Conservation (phyloP, 2,797 vertebrate species). For the Falco naumanni region DNA sequence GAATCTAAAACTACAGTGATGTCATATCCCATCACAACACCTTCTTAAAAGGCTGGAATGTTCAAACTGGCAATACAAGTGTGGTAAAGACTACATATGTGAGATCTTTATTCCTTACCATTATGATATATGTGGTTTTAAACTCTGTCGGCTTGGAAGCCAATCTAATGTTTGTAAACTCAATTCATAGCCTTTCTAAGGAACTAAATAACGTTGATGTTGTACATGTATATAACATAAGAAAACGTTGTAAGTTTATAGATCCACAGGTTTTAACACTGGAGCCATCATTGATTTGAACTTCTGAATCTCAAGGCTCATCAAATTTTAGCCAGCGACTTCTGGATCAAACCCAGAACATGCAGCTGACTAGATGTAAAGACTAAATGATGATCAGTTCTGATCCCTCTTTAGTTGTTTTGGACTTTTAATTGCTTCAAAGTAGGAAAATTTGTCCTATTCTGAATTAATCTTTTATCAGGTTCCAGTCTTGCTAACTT, state of each 20-base stretch:
- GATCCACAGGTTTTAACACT: neutral
- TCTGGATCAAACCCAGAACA: neutral
- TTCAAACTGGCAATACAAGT: neutral
- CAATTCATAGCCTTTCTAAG: neutral
- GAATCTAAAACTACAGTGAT: conserved; percentile 64
- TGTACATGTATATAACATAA: neutral
- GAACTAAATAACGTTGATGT: neutral
- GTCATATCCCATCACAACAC: conserved; percentile 46
- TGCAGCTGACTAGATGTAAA: neutral
- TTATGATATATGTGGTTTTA: neutral
- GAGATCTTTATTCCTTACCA: neutral
- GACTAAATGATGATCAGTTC: neutral
- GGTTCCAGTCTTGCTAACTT: neutral
- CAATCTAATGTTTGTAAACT: neutral
- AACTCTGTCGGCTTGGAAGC: neutral
- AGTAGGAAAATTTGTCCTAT: neutral
- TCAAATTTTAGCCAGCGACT: neutral
- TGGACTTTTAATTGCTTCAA: neutral
- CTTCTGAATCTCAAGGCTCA: neutral
- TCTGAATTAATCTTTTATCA: neutral
- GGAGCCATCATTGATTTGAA: neutral
- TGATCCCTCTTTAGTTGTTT: neutral
- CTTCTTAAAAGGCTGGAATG: neutral
- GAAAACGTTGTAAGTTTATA: neutral
- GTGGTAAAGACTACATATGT: neutral